Conservation (phyloP, 2,888 invertebrate genomes). For the Epistrophe grossulariae region DNA sequence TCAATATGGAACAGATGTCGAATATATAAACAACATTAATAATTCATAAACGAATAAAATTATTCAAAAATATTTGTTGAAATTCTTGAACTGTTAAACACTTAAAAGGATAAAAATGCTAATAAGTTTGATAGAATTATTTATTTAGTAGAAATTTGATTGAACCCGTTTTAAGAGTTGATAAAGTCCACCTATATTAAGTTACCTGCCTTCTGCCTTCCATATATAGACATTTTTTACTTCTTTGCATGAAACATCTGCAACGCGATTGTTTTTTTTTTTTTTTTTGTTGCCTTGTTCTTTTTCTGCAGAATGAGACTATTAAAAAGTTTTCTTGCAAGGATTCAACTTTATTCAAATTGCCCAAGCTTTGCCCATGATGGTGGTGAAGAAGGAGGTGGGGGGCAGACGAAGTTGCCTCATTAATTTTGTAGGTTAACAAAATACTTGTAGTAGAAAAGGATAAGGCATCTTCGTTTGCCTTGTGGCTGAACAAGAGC, state of each 20-base stretch:
- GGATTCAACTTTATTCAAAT: slow-evolving; percentile 51
- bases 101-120: slow-evolving; percentile 22
- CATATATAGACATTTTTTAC: not conserved
- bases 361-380: slow-evolving; percentile 36
- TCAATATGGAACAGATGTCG: not conserved
- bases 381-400: no score
- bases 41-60: slow-evolving; percentile 23
- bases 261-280: slow-evolving; percentile 23
- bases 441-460: not conserved
- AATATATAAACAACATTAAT: not conserved
- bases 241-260: slow-evolving; percentile 25
- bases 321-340: slow-evolving; percentile 61
- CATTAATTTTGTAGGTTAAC: slow-evolving; percentile 57
- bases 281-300: not conserved
- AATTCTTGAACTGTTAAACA: slow-evolving; percentile 7
- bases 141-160: slow-evolving; percentile 35
- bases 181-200: not conserved
- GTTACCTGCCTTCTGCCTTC: not conserved
- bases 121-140: slow-evolving; percentile 31
- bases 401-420: slow-evolving; percentile 52
- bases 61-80: slow-evolving; percentile 15
- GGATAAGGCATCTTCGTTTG: slow-evolving; percentile 20
- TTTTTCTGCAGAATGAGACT: slow-evolving; percentile 41
- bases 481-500: slow-evolving; percentile 10
- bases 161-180: slow-evolving; percentile 1